Percentiles rank a stretch among this genome's conserved stretches.
Evolutionary conservation across 2,113 vertebrate species (phyloP).

Genomic region (Oceanites oceanicus): DNA sequence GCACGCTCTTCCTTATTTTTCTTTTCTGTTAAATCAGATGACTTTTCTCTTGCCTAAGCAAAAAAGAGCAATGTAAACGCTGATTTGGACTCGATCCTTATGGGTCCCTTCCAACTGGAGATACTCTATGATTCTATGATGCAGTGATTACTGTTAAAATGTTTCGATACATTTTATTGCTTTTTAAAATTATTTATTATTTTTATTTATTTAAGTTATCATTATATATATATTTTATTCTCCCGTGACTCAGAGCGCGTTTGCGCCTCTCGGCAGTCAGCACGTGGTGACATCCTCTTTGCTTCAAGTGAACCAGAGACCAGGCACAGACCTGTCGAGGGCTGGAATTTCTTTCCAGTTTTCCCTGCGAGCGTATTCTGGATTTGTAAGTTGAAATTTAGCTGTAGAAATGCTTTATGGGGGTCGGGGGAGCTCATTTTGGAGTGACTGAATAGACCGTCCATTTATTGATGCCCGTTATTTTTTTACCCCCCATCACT

Average conservation of each 20-base stretch:
- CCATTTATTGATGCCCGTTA: neutral
- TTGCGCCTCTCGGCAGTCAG: neutral
- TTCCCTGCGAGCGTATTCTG: neutral
- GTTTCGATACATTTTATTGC: neutral
- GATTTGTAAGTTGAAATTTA: neutral
- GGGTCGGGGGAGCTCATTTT: neutral
- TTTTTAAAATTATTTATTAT: neutral
- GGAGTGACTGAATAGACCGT: neutral
- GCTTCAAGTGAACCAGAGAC: neutral
- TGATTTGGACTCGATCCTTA: no score
- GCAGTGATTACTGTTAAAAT: neutral
- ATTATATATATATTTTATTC: neutral
- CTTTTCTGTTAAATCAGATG: rapidly evolving
- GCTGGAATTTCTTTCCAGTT: neutral
- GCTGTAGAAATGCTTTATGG: neutral
- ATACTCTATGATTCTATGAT: neutral
- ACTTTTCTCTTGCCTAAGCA: rapidly evolving
- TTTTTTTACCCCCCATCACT: neutral
- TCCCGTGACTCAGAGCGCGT: neutral
- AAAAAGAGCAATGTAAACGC: neutral
- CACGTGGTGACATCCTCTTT: neutral
- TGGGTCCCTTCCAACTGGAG: neutral
- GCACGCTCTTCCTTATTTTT: rapidly evolving
- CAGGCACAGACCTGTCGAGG: neutral
- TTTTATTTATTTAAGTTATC: neutral